Conservation (phyloP, 2,113 vertebrate genomes). For the Regulus satrapa region DNA sequence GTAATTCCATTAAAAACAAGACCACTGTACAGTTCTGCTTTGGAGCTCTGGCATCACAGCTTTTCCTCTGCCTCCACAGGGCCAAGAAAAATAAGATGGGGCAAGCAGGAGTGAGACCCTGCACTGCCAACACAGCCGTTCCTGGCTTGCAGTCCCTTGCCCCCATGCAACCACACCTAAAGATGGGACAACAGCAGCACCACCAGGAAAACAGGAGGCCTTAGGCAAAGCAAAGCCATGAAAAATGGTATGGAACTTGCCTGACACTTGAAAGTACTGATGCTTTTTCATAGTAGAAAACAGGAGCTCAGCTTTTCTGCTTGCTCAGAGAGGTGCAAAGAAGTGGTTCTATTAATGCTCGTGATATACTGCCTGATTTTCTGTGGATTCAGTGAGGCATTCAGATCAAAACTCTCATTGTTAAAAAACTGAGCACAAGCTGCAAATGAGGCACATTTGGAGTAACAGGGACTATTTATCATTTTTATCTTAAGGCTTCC, state of each 20-base stretch:
- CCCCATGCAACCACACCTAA: not conserved
- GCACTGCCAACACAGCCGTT: not conserved
- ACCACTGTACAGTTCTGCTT: not conserved
- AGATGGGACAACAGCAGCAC: not conserved
- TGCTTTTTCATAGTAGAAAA: not conserved
- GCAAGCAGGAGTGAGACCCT: not conserved
- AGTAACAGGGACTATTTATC: not conserved
- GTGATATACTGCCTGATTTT: not conserved
- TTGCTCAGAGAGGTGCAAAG: not conserved
- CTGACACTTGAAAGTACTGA: not conserved
- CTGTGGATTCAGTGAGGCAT: not conserved
- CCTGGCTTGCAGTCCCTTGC: not conserved
- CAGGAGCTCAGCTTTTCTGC: not conserved
- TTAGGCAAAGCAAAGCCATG: not conserved
- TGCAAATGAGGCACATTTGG: not conserved
- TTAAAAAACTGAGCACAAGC: not conserved
- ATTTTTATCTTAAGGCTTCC: not conserved
- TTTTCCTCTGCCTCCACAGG: not conserved
- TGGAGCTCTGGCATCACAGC: not conserved
- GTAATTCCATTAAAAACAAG: not conserved
- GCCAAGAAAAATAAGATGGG: not conserved
- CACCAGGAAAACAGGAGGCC: not conserved
- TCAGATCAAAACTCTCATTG: not conserved
- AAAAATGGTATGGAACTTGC: not conserved
- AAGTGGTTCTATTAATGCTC: not conserved